Base-by-base conservation (phyloP, 2,888 invertebrate genomes). In the Lepidochrysops patricia region DNA sequence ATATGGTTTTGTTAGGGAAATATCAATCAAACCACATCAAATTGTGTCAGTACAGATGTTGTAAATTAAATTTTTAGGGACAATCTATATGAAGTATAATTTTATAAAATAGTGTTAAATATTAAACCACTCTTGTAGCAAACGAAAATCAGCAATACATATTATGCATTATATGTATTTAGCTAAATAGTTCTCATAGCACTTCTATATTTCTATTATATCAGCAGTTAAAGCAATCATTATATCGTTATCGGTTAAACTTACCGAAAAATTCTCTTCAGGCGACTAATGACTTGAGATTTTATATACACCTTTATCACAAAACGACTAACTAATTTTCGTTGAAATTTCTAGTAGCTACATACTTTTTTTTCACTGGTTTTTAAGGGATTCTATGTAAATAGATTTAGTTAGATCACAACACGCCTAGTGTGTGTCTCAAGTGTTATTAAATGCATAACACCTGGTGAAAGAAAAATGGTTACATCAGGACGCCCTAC, bases 241-340 rank as follows among this genome's bases (percentile, higher is more conserved):
- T 27, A 13, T 15, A 27, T n/a, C 26, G 26, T 6, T 15, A 27
- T 56, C 15, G 49, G 19, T 19, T 54, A 23, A 19, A 86, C 88
- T 89, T 76, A 89, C 88, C 88, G 79, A 74, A 89, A 89, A 78
- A 89, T 87, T 86, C 81, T 88, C 86, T 85, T 89, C 82, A 89
- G 75, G 72, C 88, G 87, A 86, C 88, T 89, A 88, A 89, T 89
- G 88, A 88, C 88, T 82, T 80, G 80, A 64, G 82, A 84, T 79
- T 85, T 82, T 73, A 82, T 78, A 64, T 79, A 81, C 84, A 85
- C 83, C 74, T 74, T 78, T 69, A 67, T 63, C 68, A 72, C 78
- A 69, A 70, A 70, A 60, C 70, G 61, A 60, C 68, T 66, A 29
- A 23, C 64, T 56, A 57, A 57, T 65, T 65, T 70, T 66, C 64